Evolutionary conservation across 2,888 invertebrate genomes (phyloP), one percentile per base, ranked within the genome.

Genomic region (Prenolepis imparis): DNA sequence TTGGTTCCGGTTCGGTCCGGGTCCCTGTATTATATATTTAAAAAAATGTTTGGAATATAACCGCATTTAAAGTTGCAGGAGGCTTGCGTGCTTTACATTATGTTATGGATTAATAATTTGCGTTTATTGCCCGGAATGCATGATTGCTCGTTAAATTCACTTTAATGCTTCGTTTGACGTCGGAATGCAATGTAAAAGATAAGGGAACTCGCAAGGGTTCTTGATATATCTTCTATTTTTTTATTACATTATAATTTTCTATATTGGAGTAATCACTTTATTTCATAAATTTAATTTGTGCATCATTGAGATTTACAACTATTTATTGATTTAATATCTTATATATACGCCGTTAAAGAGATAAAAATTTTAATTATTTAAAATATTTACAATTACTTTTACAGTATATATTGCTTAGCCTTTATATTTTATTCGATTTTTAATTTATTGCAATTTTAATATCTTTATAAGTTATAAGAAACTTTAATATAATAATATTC

Each of bases 21-120:
- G n/a, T n/a, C n/a, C n/a, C n/a, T n/a, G n/a, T n/a, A n/a, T 32
- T 32, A 32, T 32, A 32, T 39, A 32, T 75, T 36, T 18, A 12
- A 6, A 6, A 8, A 63, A 48, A 15, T 15, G 11, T 3, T 48
- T 2, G 0, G 3, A 74, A 21, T 74, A 44, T 15, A 44, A 5
- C 3, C 8, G 1, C 24, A 9, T 63, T 61, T 73, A 59, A 74
- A 15, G 15, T 39, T 55, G 4, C 4, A 70, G 11, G 3, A 70
- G 3, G 4, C 28, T 70, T 77, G 44, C 24, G 12, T 68, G 57
- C n/a, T 32, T 41, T 12, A 57, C 3, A 12, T 66, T 77, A 39
- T 64, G 12, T 77, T 78, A 78, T 59, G 18, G 73, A 70, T 59
- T 78, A 68, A 57, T 68, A 68, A 78, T 78, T 72, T 78, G 57